Evolutionary conservation across 2,888 invertebrate species (phyloP), one percentile per base, ranked within the genome.

Genomic region (Leptinotarsa peninsularis): DNA sequence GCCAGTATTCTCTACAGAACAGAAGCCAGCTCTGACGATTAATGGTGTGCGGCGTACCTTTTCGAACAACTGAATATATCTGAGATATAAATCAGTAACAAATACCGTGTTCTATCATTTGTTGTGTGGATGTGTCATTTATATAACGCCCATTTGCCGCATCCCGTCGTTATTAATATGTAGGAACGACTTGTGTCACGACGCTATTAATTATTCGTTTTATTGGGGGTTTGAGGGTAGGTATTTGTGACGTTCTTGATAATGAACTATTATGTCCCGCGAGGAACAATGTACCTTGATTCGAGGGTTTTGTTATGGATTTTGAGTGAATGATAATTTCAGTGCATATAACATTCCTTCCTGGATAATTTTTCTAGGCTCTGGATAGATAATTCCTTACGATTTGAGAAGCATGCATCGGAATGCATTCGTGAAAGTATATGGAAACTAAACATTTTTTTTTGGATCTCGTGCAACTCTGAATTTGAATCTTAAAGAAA

Each of bases 11-110:
- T 56, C 58, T 43, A 60, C 58, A 60, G 70, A 58, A 60, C 21
- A 58, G 49, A 86, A 86, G 86, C 86, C 83, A 84, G 83, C 82
- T 82, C 83, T 81, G 82, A 86, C 83, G 86, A 86, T 86, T 86
- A 85, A 86, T 86, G 86, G 84, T 85, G 85, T 86, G 86, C 85
- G 86, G 86, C 85, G 84, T 86, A 86, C 86, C 86, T 86, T 86
- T 86, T 86, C 85, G 83, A 85, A 84, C 84, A 83, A 85, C 85
- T 87, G 86, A 85, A 87, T 87, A 86, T 86, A 87, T 87, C 87
- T 85, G 81, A 82, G 82, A 86, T 86, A 87, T 87, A 87, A 87
- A 87, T 87, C 87, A 87, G 85, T 84, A 84, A 84, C 85, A 86
- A 84, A 84, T 82, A 83, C 82, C 85, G 81, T 83, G 83, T 81